Conservation (phyloP, 2,888 invertebrate species). For the Eulithis prunata region DNA sequence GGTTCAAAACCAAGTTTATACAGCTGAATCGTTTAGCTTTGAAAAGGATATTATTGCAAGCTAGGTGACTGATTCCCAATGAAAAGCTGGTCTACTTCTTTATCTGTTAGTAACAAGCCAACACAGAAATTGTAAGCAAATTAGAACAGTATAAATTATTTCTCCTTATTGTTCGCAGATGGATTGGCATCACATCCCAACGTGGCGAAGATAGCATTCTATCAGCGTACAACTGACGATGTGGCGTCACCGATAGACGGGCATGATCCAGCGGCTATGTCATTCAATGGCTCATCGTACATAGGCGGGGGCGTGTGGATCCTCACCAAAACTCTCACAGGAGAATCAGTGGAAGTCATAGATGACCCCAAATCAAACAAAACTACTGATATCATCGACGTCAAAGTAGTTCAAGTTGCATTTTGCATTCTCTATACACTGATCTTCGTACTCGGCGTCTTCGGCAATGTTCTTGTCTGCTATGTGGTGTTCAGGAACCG, state of each 20-base stretch:
- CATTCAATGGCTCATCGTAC: slow-evolving; percentile 64
- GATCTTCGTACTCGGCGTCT: slow-evolving; percentile 92
- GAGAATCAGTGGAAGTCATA: slow-evolving; percentile 73
- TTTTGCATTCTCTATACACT: slow-evolving; percentile 90
- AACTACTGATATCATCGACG: slow-evolving; percentile 85
- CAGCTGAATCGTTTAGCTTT: too few species aligned
- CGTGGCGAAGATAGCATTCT: slow-evolving; percentile 54
- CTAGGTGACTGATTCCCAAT: too few species aligned
- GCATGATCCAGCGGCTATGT: slow-evolving; percentile 66
- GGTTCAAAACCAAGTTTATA: too few species aligned
- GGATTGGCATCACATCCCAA: slow-evolving; percentile 54
- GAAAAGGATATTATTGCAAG: too few species aligned
- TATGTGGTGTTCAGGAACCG: slow-evolving; percentile 93
- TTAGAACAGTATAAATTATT: neutral
- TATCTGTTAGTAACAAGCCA: too few species aligned
- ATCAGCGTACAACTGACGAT: slow-evolving; percentile 49
- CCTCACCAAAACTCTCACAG: slow-evolving; percentile 73
- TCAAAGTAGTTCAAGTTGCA: slow-evolving; percentile 87
- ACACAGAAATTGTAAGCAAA: neutral
- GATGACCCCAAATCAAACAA: slow-evolving; percentile 74
- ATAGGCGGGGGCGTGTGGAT: slow-evolving; percentile 69
- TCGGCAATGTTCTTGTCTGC: slow-evolving; percentile 93
- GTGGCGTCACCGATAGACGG: slow-evolving; percentile 51
- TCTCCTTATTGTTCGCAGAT: slow-evolving; percentile 65
- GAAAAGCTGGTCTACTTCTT: too few species aligned